phyloP scores from a whole-genome alignment of 2,113 vertebrate genomes.

The Salvelinus alpinus region DNA sequence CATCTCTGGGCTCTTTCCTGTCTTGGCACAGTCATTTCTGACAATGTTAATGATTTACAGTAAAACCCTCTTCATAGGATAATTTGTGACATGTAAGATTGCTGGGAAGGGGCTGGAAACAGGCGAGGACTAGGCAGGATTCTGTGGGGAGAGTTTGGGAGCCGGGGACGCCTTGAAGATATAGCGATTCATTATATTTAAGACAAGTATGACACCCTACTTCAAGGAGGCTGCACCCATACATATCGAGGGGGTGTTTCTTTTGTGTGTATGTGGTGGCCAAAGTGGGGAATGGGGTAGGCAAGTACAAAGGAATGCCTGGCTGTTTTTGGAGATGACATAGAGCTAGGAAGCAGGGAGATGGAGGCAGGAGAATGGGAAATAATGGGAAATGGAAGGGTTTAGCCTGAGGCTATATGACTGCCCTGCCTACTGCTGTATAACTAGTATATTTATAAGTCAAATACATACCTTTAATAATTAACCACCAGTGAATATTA shows the following conservation, averaged over 20 bases:
- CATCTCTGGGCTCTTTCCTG: slow-evolving; percentile 71
- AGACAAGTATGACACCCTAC: slow-evolving; percentile 99
- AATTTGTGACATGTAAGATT: slow-evolving; percentile 96
- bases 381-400: slow-evolving; percentile 99
- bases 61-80: slow-evolving; percentile 87
- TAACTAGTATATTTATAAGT: slow-evolving; percentile 99
- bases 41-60: slow-evolving; percentile 99
- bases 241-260: slow-evolving; percentile 88
- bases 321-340: slow-evolving; percentile 91
- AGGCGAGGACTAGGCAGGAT: slow-evolving; percentile 88
- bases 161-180: slow-evolving; percentile 96
- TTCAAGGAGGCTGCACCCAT: slow-evolving; percentile 94
- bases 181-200: slow-evolving; percentile 98
- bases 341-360: slow-evolving; percentile 93
- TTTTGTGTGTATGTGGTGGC: slow-evolving; percentile 84
- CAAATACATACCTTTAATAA: slow-evolving; percentile 99
- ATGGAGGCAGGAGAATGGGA: slow-evolving; percentile 96
- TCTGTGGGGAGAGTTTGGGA: slow-evolving; percentile 94
- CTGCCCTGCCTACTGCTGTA: slow-evolving; percentile 99
- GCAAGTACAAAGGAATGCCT: slow-evolving; percentile 96
- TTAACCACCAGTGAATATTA: slow-evolving; percentile 99
- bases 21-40: slow-evolving; percentile 92
- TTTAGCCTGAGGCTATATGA: slow-evolving; percentile 97
- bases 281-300: slow-evolving; percentile 87
- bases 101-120: slow-evolving; percentile 70